A percentile compares a stretch with the other conserved stretches of the same genome.
These are phyloP conservation scores for Diplodus puntazzo DNA, from an alignment of 2,797 vertebrate species.

Conservation along the genomic window DNA sequence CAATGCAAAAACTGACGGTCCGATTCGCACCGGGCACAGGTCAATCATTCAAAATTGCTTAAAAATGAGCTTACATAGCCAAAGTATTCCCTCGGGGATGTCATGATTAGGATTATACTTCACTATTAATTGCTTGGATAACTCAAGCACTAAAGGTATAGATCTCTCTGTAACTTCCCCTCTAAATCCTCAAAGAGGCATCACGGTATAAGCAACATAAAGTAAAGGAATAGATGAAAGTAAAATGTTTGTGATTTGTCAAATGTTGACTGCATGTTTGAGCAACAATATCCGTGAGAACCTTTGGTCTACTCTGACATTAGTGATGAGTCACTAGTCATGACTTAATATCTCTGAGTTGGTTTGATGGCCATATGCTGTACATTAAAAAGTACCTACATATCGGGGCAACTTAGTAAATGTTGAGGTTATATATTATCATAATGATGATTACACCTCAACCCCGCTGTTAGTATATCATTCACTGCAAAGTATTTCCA, in stretches of 20 bases:
- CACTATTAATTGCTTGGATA: conserved; percentile 44
- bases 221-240: not conserved
- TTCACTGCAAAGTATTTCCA: too few relatives aligned
- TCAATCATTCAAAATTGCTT: conserved; percentile 33
- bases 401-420: not conserved
- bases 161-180: not conserved
- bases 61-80: conserved; percentile 33
- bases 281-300: not conserved
- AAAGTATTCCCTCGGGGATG: conserved; percentile 47
- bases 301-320: not conserved
- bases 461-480: not conserved
- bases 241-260: not conserved
- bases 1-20: conserved; percentile 51
- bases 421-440: not conserved
- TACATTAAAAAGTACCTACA: not conserved
- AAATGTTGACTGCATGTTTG: not conserved
- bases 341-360: not conserved
- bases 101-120: conserved; percentile 39
- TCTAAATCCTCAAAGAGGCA: not conserved
- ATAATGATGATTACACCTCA: not conserved
- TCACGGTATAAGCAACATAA: not conserved
- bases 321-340: not conserved
- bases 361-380: not conserved
- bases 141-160: conserved; percentile 9
- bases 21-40: conserved; percentile 36